Evolutionary conservation across 2,888 invertebrate species (phyloP).

Genomic region (Lepidocyrtinus sp.): DNA sequence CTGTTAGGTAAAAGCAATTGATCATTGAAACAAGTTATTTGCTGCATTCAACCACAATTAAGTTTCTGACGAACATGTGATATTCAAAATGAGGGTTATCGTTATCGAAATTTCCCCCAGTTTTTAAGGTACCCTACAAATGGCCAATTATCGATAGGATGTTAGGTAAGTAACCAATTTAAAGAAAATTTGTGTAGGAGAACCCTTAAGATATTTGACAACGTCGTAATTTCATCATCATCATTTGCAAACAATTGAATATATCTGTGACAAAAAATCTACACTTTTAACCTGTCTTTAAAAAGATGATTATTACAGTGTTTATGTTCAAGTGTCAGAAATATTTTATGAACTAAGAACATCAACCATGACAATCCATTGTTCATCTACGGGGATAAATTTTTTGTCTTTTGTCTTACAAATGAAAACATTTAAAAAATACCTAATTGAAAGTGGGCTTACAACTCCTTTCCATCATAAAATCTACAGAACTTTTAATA

Average conservation of each 20-base stretch:
- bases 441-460: background rate
- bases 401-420: background rate
- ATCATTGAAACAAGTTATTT: constrained; percentile 51
- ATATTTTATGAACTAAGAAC: too few relatives aligned
- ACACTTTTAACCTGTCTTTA: too few relatives aligned
- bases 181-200: too few relatives aligned
- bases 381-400: background rate
- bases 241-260: too few relatives aligned
- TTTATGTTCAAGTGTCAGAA: too few relatives aligned
- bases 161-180: background rate
- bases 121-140: background rate
- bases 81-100: background rate
- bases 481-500: background rate
- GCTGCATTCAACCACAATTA: background rate
- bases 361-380: background rate
- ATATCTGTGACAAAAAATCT: too few relatives aligned
- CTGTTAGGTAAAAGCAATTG: background rate
- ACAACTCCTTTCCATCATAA: constrained; percentile 6
- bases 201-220: too few relatives aligned
- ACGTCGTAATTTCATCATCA: too few relatives aligned
- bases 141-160: background rate
- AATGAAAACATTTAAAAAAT: background rate
- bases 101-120: background rate
- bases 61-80: background rate
- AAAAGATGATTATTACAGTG: too few relatives aligned